Percentiles rank a stretch among this genome's conserved stretches.
Evolutionary conservation across 2,888 invertebrate species (phyloP).

Genomic region (Cephonodes hylas): DNA sequence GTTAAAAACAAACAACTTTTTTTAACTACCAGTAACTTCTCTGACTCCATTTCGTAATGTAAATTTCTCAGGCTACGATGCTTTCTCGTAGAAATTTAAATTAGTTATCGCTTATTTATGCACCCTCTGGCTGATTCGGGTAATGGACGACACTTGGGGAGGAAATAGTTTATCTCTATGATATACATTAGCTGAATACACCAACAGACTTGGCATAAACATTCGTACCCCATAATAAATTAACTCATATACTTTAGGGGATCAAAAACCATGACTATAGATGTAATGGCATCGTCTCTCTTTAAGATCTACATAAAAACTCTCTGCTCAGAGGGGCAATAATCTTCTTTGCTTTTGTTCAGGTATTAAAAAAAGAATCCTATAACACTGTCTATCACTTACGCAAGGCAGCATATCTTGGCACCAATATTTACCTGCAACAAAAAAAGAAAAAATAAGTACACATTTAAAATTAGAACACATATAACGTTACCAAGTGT

Average conservation of each 20-base stretch:
- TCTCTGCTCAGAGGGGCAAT: no score
- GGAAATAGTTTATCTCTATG: not conserved
- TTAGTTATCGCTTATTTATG: conserved; percentile 2
- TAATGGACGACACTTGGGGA: not conserved
- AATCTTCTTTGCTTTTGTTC: no score
- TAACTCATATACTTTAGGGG: no score
- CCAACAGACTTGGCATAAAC: not conserved
- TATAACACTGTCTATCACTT: not conserved
- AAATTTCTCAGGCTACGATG: not conserved
- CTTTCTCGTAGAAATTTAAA: not conserved
- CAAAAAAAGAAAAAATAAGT: conserved; percentile 17
- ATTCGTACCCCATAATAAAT: not conserved
- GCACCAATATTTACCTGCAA: conserved; percentile 37
- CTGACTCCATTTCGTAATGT: no score
- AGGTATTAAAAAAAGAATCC: no score
- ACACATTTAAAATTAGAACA: not conserved
- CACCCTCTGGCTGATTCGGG: not conserved
- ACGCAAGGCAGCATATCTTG: not conserved
- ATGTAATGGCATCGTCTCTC: no score
- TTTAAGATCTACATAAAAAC: no score
- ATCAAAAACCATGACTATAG: no score
- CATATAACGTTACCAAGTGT: not conserved
- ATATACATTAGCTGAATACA: not conserved
- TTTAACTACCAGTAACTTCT: no score
- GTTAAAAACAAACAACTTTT: no score